Conservation (phyloP, 2,797 vertebrate genomes). For the Chelon labrosus region DNA sequence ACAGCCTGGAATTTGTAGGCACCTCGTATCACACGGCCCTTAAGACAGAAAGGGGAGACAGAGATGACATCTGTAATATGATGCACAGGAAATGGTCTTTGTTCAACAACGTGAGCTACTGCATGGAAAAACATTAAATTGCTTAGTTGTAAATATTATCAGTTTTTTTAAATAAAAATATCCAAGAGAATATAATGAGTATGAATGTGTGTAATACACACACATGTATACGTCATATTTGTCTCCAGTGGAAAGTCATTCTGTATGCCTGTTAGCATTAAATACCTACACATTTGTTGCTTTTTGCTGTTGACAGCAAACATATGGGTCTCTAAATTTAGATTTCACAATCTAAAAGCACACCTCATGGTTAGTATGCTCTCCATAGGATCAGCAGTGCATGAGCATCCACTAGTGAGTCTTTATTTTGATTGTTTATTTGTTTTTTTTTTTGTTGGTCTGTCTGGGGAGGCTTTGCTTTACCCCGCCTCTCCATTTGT, state of each 20-base stretch:
- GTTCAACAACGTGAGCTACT: background rate
- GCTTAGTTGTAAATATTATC: background rate
- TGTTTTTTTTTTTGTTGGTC: slow-evolving; percentile 31
- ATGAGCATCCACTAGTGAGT: slow-evolving; percentile 22
- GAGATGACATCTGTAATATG: background rate
- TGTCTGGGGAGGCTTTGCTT: slow-evolving; percentile 53
- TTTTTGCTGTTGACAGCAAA: slow-evolving; percentile 21
- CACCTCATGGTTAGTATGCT: slow-evolving; percentile 3
- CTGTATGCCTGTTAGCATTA: slow-evolving; percentile 1
- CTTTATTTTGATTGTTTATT: slow-evolving; percentile 53
- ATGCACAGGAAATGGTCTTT: background rate
- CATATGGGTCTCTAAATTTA: slow-evolving; percentile 10
- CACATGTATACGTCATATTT: too few species aligned
- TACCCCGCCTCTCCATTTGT: slow-evolving; percentile 71
- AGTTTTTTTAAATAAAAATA: background rate
- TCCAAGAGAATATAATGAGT: background rate
- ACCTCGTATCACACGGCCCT: slow-evolving; percentile 92
- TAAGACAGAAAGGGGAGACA: background rate
- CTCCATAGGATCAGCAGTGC: slow-evolving; percentile 12
- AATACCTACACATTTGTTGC: slow-evolving; percentile 10
- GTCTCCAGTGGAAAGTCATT: background rate
- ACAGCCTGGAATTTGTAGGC: slow-evolving; percentile 96
- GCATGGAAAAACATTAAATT: background rate
- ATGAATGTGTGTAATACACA: background rate
- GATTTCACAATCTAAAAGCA: slow-evolving; percentile 18